These are phyloP conservation scores for Dromiciops gliroides DNA, from an alignment of 2,113 vertebrate species.

Conservation along the genomic window DNA sequence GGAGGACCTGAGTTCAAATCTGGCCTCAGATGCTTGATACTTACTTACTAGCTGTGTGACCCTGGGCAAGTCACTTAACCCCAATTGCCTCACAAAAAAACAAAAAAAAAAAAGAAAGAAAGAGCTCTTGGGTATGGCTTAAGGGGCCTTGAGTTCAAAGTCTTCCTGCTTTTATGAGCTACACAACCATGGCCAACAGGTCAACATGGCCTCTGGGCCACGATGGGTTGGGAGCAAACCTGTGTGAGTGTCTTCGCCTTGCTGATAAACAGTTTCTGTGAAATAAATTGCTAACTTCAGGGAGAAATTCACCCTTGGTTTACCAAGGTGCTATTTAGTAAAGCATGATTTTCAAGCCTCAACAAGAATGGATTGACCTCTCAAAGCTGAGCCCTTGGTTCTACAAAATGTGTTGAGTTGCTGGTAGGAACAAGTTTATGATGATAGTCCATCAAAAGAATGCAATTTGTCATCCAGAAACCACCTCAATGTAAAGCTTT, in stretches of 20 bases:
- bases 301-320: constrained; percentile 9
- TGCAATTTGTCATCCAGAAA: background rate
- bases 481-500: background rate
- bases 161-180: background rate
- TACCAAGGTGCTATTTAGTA: constrained; percentile 38
- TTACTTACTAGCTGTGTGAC: too few species aligned
- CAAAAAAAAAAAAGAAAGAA: too few species aligned
- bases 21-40: too few species aligned
- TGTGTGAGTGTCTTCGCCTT: background rate
- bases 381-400: constrained; percentile 29
- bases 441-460: background rate
- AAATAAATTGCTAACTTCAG: constrained; percentile 29
- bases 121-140: background rate
- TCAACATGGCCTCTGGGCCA: background rate
- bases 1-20: too few species aligned
- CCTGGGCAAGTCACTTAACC: too few species aligned
- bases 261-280: constrained; percentile 46
- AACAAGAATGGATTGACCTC: constrained; percentile 46
- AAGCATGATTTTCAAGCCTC: constrained; percentile 46
- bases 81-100: too few species aligned
- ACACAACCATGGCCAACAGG: background rate
- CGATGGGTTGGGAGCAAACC: background rate
- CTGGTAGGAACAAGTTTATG: background rate
- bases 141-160: background rate
- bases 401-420: background rate